Evolutionary conservation across 2,888 invertebrate genomes (phyloP).

Genomic region (Harmothoe impar): DNA sequence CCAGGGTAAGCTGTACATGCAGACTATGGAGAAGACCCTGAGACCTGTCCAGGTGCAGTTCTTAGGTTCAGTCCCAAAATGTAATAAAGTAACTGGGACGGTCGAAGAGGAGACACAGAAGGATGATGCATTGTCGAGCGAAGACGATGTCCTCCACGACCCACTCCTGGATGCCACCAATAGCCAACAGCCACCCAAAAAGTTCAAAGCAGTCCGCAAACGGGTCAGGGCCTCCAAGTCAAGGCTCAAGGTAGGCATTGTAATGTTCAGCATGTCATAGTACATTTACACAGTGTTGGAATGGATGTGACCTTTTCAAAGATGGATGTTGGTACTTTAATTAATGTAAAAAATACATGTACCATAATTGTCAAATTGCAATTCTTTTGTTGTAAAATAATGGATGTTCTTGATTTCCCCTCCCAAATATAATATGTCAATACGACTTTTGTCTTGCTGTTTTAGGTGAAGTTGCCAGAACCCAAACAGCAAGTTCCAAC

Average conservation of each 20-base stretch:
- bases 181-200: neutral
- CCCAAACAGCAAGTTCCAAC: neutral
- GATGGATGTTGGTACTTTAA: no score
- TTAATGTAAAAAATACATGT: no score
- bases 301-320: no score
- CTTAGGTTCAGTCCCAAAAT: neutral
- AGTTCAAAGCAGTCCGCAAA: conserved; percentile 5
- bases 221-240: neutral
- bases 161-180: neutral
- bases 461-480: neutral
- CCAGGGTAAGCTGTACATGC: conserved; percentile 66
- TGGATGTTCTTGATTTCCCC: no score
- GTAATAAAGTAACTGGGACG: neutral
- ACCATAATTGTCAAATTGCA: no score
- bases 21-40: conserved; percentile 64
- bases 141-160: conserved; percentile 13
- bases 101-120: conserved; percentile 32
- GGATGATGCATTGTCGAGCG: neutral
- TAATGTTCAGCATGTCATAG: neutral
- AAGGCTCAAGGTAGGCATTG: neutral
- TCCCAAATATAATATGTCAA: no score
- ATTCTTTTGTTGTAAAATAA: no score
- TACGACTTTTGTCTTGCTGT: neutral
- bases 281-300: neutral
- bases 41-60: conserved; percentile 57